These are phyloP conservation scores for Monodelphis domestica DNA, from an alignment of 2,797 vertebrate species.

Conservation along the genomic window DNA sequence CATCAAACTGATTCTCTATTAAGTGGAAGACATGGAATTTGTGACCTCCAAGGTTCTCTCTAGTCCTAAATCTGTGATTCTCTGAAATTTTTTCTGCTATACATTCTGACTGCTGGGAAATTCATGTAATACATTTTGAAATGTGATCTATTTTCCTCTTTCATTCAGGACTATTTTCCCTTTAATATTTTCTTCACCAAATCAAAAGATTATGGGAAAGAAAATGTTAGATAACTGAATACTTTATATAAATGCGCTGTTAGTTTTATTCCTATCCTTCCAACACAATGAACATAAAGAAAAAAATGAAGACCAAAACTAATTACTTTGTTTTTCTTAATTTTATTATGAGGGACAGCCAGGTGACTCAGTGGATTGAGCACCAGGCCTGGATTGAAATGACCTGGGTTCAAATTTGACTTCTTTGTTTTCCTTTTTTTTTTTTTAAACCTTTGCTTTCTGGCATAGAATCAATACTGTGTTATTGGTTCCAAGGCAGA, in stretches of 20 bases:
- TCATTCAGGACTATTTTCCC: not conserved
- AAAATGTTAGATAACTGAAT: not conserved
- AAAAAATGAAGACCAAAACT: not conserved
- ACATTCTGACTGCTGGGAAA: not conserved
- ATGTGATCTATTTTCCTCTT: not conserved
- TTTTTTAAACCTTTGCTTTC: too few relatives aligned
- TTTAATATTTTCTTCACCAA: not conserved
- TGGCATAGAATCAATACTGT: too few relatives aligned
- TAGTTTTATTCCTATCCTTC: not conserved
- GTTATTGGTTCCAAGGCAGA: too few relatives aligned
- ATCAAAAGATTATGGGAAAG: not conserved
- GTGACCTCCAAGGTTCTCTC: too few relatives aligned
- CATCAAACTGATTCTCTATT: not conserved
- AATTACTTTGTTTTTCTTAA: not conserved
- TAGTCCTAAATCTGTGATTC: conserved; percentile 6
- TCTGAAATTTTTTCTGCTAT: conserved; percentile 26
- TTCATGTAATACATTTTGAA: conserved; percentile 4
- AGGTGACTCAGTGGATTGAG: too few relatives aligned
- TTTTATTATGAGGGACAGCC: not conserved
- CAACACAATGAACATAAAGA: not conserved
- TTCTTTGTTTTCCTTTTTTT: too few relatives aligned
- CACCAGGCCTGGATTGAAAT: too few relatives aligned
- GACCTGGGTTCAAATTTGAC: too few relatives aligned
- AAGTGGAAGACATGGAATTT: not conserved
- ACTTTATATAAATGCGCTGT: not conserved